Percentiles rank a stretch among this genome's conserved stretches.
Conservation (phyloP, 1,140 invertebrate genomes). For the Marisa cornuarietis region DNA sequence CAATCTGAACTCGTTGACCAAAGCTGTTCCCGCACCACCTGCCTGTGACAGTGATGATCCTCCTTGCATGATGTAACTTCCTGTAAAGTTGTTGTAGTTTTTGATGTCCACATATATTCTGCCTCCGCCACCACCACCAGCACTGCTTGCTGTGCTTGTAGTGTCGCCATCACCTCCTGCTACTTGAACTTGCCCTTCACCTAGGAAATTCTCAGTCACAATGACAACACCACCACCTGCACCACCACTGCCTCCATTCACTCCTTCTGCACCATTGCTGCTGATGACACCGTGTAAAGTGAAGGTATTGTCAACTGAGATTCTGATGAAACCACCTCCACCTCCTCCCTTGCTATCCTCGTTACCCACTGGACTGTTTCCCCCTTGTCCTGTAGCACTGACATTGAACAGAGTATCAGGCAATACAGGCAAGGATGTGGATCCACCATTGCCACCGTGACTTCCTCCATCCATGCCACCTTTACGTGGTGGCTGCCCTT, state of each 20-base stretch:
- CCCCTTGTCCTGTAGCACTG: slow-evolving; percentile 44
- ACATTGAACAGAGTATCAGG: slow-evolving; percentile 38
- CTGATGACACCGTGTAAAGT: slow-evolving; percentile 43
- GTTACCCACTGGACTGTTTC: slow-evolving; percentile 34
- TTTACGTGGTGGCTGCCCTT: slow-evolving; percentile 21
- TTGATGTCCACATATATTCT: slow-evolving; percentile 26
- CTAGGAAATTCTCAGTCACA: slow-evolving; percentile 36
- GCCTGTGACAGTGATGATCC: slow-evolving; percentile 37
- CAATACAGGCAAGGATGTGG: slow-evolving; percentile 14
- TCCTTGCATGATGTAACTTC: slow-evolving; percentile 37
- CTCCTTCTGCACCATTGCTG: slow-evolving; percentile 37
- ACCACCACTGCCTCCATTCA: slow-evolving; percentile 38
- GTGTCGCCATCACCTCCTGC: slow-evolving; percentile 30
- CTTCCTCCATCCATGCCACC: slow-evolving; percentile 40
- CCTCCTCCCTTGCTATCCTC: slow-evolving; percentile 31
- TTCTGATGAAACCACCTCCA: slow-evolving; percentile 44
- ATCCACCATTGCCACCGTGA: slow-evolving; percentile 49
- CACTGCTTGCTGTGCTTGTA: slow-evolving; percentile 31
- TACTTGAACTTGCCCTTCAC: slow-evolving; percentile 37
- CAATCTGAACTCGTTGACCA: slow-evolving; percentile 30
- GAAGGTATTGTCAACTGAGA: slow-evolving; percentile 28
- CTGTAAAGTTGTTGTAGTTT: slow-evolving; percentile 43
- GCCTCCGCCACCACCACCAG: slow-evolving; percentile 50
- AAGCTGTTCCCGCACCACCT: slow-evolving; percentile 52
- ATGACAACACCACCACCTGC: slow-evolving; percentile 44